Evolutionary conservation across 2,113 vertebrate genomes (phyloP).

Genomic region (Paracanthobrama guichenoti): DNA sequence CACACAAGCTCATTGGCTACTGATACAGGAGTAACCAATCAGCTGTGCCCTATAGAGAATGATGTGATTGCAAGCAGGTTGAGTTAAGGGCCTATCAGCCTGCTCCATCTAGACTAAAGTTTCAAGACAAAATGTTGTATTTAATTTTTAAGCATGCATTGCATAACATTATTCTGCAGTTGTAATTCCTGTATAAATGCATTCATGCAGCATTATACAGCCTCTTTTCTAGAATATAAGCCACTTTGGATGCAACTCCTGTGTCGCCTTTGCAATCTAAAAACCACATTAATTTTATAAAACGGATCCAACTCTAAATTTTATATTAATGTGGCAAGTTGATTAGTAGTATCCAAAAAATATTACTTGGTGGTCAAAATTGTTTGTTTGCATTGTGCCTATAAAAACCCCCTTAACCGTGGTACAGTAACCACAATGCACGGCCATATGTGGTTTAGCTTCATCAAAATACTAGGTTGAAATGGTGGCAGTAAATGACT

Average conservation of each 20-base stretch:
- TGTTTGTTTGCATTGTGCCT: not conserved
- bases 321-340: not conserved
- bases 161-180: not conserved
- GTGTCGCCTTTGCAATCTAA: no score
- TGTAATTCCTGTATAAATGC: not conserved
- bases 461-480: not conserved
- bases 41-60: no score
- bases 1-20: no score
- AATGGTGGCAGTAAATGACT: not conserved
- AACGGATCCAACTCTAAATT: no score
- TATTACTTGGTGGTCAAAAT: not conserved
- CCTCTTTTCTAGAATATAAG: not conserved
- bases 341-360: not conserved
- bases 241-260: not conserved
- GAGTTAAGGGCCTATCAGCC: no score
- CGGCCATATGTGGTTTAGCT: not conserved
- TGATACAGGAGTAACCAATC: no score
- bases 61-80: no score
- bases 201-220: not conserved
- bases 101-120: no score
- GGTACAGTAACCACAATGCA: not conserved
- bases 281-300: no score
- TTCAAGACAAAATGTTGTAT: no score
- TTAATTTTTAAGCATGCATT: not conserved
- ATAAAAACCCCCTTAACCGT: not conserved